phyloP scores from a whole-genome alignment of 2,113 vertebrate species.

The Zosterops lateralis region DNA sequence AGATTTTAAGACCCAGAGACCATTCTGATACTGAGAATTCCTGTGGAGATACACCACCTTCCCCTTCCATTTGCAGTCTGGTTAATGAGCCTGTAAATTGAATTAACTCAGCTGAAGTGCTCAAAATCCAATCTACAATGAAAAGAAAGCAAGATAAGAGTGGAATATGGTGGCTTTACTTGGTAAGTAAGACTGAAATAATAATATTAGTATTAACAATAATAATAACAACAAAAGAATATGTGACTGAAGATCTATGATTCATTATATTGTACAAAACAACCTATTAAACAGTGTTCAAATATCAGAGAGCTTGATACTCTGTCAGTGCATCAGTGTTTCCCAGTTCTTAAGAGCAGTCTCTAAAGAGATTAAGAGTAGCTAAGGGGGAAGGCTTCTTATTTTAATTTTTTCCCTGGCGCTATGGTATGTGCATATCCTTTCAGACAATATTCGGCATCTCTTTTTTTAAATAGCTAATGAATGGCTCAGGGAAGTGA shows the following conservation, averaged over 20 bases:
- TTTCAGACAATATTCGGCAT: background rate
- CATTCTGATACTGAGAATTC: background rate
- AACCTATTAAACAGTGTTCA: background rate
- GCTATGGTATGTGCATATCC: background rate
- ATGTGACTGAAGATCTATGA: background rate
- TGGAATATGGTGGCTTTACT: background rate
- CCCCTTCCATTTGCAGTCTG: conserved; percentile 43
- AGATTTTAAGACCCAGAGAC: background rate
- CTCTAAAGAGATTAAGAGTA: background rate
- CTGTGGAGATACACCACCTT: background rate
- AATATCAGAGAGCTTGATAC: background rate
- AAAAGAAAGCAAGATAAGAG: background rate
- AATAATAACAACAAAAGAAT: background rate
- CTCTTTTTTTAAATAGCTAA: background rate
- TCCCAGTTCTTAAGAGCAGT: background rate
- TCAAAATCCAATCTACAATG: background rate
- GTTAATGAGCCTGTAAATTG: conserved; percentile 70
- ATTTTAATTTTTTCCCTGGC: background rate
- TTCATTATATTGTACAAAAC: background rate
- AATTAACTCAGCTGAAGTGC: conserved; percentile 50
- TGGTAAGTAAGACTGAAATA: background rate
- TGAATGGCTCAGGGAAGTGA: background rate
- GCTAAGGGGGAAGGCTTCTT: background rate
- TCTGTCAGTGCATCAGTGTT: background rate
- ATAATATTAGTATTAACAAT: background rate